Evolutionary conservation across 2,113 vertebrate species (phyloP), one percentile per base, ranked within the genome.

Genomic region (Corythornis cristatus): DNA sequence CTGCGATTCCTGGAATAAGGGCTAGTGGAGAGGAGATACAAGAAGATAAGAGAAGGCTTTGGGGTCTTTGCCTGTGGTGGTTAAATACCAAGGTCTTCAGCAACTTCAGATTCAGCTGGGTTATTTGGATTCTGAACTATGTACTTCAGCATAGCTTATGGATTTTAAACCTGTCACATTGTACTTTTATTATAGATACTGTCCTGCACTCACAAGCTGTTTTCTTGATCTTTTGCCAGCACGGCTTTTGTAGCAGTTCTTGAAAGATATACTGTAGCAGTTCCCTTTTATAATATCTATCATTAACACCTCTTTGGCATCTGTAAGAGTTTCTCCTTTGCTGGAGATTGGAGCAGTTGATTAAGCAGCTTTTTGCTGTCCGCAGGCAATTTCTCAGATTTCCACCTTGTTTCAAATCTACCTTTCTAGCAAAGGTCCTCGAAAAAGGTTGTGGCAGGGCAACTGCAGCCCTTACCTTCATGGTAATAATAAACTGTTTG

Each of bases 171-270:
- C 77, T 93, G 83, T 71, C 96, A 93, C 83, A 93, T 62, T 85
- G 94, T 82, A 80, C 95, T 94, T 95, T 93, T 89, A 61, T 94
- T 93, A 92, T 37, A 94, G 95, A 95, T 95, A 85, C n/a, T 91
- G 87, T 88, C 92, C 61, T 67, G 37, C 22, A 84, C 68, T 95
- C 96, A 76, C 68, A 92, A 94, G 92, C 93, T 94, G 81, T 94
- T 91, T 96, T 95, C 96, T 97, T 96, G 96, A 96, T 97, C 94
- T 96, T 90, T 86, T 95, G 95, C 95, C 97, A 97, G 79, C 33
- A 15, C 92, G 83, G 68, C 92, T 89, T 96, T 97, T 97, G 94
- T 95, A 71, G 79, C 72, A 85, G 90, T 96, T 78, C 86, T 93
- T 93, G 94, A 77, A 94, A 78, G 96, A 96, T 88, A 87, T 50